Evolutionary conservation across 2,113 vertebrate species (phyloP), one percentile per base, ranked within the genome.

Genomic region (Xiphophorus hellerii): DNA sequence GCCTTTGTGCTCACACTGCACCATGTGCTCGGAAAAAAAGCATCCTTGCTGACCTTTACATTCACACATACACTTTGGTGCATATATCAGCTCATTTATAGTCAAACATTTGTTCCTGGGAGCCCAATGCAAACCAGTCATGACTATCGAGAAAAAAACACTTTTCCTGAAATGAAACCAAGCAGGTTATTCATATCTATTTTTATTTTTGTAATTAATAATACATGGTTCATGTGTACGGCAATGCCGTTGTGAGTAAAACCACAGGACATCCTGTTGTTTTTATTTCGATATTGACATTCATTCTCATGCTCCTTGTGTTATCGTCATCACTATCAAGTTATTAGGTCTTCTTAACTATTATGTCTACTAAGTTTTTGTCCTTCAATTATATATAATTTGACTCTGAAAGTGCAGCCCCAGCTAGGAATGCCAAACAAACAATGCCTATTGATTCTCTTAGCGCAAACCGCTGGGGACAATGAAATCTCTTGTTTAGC

Each of bases 361-460:
- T 84, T 78, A 69, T 44, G 69, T 71, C 70, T 69, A 77, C 71
- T 65, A 27, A 77, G n/a, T 75, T 62, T 76, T 72, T 83, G 69
- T 85, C 65, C 79, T 71, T 25, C 6, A 79, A 78, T 81, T 86
- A 74, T 79, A 77, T 79, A 77, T 80, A 81, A 81, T 37, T 27
- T 35, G n/a, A 8, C 25, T 76, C 63, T 77, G 37, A 88, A 85
- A 86, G 84, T 81, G 66, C 77, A 71, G 86, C 76, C 88, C 84
- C 31, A 63, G 67, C 82, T 30, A 76, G 78, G 67, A 89, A 74
- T 9, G 7, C 81, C 81, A 71, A 78, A 83, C 82, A 84, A 90
- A 93, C 91, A 93, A 93, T 84, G 84, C 69, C 85, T 79, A 87
- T 89, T 92, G 87, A 93, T 91, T 91, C 76, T 74, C 77, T 37